These are phyloP conservation scores for Anguilla rostrata DNA, from an alignment of 2,113 vertebrate species.

Conservation along the genomic window DNA sequence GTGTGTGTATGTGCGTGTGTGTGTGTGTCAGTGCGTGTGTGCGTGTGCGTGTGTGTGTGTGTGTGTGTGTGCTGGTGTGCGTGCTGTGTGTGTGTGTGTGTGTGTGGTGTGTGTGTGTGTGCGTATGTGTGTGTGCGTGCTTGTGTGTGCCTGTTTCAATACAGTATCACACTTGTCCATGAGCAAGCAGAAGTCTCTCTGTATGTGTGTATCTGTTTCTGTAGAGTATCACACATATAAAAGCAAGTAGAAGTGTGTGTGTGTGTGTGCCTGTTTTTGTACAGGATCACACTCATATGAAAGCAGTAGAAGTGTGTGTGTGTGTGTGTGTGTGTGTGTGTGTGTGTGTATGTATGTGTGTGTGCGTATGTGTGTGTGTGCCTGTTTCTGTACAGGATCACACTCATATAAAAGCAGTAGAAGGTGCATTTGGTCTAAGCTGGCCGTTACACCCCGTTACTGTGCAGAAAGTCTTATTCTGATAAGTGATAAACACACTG, in stretches of 20 bases:
- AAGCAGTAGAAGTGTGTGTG: no score
- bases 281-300: no score
- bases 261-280: no score
- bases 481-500: no score
- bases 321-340: constrained; percentile 60
- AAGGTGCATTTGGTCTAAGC: no score
- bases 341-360: neutral
- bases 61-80: constrained; percentile 22
- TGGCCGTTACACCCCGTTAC: no score
- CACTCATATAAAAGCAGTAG: neutral
- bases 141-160: constrained; percentile 37
- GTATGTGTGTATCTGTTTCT: no score
- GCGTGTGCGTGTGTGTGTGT: neutral
- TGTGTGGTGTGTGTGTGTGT: neutral
- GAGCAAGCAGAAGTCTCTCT: no score
- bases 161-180: no score
- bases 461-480: neutral
- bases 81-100: neutral
- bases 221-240: no score
- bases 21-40: constrained; percentile 2
- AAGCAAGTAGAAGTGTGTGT: no score
- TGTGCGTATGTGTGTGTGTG: neutral
- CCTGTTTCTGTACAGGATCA: neutral
- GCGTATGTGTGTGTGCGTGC: constrained; percentile 1
- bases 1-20: neutral